These are phyloP conservation scores for Seriola rivoliana DNA, from an alignment of 2,113 vertebrate species.

Conservation along the genomic window DNA sequence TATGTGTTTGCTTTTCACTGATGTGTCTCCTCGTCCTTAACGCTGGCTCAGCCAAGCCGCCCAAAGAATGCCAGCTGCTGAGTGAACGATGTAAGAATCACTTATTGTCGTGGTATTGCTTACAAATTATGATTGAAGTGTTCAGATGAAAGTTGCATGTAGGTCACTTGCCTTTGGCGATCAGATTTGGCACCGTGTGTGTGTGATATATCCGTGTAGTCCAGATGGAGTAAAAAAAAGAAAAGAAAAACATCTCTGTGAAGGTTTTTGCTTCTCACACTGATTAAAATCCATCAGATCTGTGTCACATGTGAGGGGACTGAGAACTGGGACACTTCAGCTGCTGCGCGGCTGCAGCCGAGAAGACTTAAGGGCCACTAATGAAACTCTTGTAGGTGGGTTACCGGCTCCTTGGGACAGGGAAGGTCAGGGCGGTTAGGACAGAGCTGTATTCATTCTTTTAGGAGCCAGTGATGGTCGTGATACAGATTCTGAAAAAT, in stretches of 20 bases:
- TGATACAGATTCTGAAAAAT: neutral
- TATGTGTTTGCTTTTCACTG: neutral
- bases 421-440: conserved; percentile 25
- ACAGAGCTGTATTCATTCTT: neutral
- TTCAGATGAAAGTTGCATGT: conserved; percentile 42
- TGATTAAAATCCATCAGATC: conserved; percentile 51
- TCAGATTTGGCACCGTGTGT: conserved; percentile 36
- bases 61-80: conserved; percentile 25
- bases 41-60: neutral
- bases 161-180: conserved; percentile 51
- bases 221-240: conserved; percentile 45
- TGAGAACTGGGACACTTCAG: conserved; percentile 33
- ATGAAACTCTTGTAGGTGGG: conserved; percentile 30
- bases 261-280: conserved; percentile 34
- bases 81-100: conserved; percentile 43
- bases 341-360: neutral
- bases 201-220: conserved; percentile 37
- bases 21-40: conserved; percentile 14
- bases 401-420: conserved; percentile 7
- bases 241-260: neutral
- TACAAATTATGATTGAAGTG: conserved; percentile 48
- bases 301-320: conserved; percentile 56
- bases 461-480: neutral
- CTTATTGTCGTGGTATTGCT: conserved; percentile 34
- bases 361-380: conserved; percentile 14